These are phyloP conservation scores for Hoplostethus atlanticus DNA, from an alignment of 2,797 vertebrate genomes.

Conservation along the genomic window DNA sequence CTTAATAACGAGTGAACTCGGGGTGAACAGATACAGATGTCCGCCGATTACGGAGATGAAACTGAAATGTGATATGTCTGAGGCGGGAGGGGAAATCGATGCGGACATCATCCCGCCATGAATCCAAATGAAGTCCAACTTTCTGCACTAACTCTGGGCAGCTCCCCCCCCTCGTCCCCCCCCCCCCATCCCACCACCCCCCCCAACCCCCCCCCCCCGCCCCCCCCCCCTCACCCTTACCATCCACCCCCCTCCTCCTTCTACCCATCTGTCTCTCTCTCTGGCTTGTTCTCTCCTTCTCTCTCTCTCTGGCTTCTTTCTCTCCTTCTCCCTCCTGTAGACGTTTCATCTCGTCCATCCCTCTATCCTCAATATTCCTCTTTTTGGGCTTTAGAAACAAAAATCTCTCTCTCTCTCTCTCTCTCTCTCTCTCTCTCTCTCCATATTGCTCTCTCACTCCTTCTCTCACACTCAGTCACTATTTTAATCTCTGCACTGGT, in stretches of 20 bases:
- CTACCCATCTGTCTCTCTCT: constrained; percentile 71
- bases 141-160: constrained; percentile 77
- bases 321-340: constrained; percentile 19
- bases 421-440: constrained; percentile 35
- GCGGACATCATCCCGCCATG: constrained; percentile 53
- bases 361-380: constrained; percentile 28
- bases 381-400: constrained; percentile 31
- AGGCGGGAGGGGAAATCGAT: constrained; percentile 14
- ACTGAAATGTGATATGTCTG: constrained; percentile 41
- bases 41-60: constrained; percentile 36
- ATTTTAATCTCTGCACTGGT: constrained; percentile 56
- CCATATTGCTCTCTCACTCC: constrained; percentile 37
- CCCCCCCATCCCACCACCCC: background rate
- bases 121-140: constrained; percentile 74
- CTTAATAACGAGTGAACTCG: background rate
- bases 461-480: constrained; percentile 39
- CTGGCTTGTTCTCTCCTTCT: constrained; percentile 30
- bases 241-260: constrained; percentile 36
- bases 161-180: constrained; percentile 31
- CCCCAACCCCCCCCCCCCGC: background rate
- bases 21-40: background rate
- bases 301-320: constrained; percentile 51
- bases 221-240: constrained; percentile 1
- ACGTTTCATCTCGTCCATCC: constrained; percentile 41
- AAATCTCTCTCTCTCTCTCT: constrained; percentile 40